A percentile compares a stretch with the other conserved stretches of the same genome.
These are phyloP conservation scores for Dermatemys mawii DNA, from an alignment of 2,113 vertebrate genomes.

Conservation along the genomic window DNA sequence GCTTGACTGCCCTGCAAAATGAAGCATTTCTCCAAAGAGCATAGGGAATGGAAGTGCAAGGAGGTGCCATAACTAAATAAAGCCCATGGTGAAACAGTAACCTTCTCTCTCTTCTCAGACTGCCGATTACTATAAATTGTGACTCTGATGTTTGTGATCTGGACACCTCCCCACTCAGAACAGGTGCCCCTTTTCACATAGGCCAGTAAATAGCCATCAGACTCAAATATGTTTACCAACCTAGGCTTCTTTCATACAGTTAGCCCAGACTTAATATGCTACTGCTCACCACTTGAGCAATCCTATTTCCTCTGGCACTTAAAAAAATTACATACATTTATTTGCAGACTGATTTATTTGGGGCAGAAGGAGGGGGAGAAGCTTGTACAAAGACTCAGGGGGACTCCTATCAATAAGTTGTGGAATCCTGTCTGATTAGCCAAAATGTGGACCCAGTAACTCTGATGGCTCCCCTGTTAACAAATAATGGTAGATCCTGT, in stretches of 20 bases:
- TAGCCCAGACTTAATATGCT: background rate
- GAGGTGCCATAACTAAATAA: background rate
- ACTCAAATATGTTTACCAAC: background rate
- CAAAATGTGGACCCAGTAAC: background rate
- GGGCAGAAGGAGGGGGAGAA: background rate
- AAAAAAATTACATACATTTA: background rate
- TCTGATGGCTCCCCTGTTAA: background rate
- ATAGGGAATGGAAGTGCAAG: background rate
- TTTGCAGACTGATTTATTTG: background rate
- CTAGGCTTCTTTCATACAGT: background rate
- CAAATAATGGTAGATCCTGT: background rate
- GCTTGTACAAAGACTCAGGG: background rate
- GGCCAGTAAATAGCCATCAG: background rate
- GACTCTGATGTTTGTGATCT: background rate
- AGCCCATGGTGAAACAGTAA: background rate
- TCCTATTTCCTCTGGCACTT: background rate
- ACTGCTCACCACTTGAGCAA: background rate
- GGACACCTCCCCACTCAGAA: background rate
- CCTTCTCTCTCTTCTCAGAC: background rate
- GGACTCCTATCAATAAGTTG: background rate
- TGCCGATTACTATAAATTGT: background rate
- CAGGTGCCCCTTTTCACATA: background rate
- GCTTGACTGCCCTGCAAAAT: background rate
- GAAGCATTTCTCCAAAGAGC: background rate
- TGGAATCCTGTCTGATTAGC: background rate